A percentile compares a stretch with the other conserved stretches of the same genome.
Conservation (phyloP, 2,888 invertebrate species). For the Drosophila macrothrix region DNA sequence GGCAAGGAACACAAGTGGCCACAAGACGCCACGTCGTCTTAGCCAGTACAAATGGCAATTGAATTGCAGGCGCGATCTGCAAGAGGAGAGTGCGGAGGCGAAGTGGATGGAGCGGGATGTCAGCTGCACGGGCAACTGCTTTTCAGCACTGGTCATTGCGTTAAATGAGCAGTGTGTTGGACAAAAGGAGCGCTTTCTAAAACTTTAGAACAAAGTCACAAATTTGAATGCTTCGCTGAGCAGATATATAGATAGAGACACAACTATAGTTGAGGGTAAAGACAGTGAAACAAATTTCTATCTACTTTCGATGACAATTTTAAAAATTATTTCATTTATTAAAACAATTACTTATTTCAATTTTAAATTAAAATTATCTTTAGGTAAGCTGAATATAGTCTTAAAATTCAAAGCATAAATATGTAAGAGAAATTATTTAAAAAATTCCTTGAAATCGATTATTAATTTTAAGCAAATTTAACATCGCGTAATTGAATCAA, state of each 20-base stretch:
- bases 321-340: background rate
- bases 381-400: background rate
- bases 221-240: slow-evolving; percentile 45
- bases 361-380: background rate
- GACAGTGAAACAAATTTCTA: slow-evolving; percentile 1
- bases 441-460: background rate
- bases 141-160: slow-evolving; percentile 38
- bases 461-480: background rate
- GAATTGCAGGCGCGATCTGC: slow-evolving; percentile 50
- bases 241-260: slow-evolving; percentile 18
- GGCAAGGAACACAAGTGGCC: slow-evolving; percentile 44
- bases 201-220: slow-evolving; percentile 37
- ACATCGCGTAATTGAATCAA: background rate
- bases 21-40: slow-evolving; percentile 36
- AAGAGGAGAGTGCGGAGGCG: slow-evolving; percentile 3
- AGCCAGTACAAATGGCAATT: slow-evolving; percentile 46
- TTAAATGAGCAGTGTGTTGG: slow-evolving; percentile 37
- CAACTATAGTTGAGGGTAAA: slow-evolving; percentile 19
- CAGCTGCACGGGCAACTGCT: slow-evolving; percentile 41
- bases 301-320: background rate
- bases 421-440: background rate
- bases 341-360: background rate
- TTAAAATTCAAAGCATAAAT: background rate
- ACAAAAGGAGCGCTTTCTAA: slow-evolving; percentile 44
- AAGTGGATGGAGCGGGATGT: slow-evolving; percentile 22